Conservation (phyloP, 2,797 vertebrate genomes). For the Crossoptilon crossoptilon region DNA sequence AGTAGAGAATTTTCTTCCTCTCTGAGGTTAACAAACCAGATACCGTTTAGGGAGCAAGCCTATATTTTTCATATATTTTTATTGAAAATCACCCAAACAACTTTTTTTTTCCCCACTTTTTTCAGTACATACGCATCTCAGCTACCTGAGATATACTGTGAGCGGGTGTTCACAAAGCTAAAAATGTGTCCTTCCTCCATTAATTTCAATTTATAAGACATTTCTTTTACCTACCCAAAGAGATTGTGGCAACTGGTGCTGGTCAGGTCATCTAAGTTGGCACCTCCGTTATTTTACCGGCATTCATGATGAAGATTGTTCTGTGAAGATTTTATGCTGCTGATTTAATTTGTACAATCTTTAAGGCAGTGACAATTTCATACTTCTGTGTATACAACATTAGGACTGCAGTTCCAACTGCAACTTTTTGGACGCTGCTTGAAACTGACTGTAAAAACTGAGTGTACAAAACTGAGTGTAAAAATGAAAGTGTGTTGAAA, state of each 20-base stretch:
- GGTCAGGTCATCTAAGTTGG: not conserved
- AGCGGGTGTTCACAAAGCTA: accelerated
- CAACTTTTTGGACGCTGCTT: not conserved
- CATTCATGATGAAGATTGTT: not conserved
- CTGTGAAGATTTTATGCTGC: not conserved
- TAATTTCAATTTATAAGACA: not conserved
- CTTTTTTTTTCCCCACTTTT: not conserved
- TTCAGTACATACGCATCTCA: not conserved
- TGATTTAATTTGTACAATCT: not conserved
- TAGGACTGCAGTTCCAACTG: not conserved
- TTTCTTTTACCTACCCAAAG: not conserved
- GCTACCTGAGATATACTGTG: accelerated
- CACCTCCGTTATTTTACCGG: not conserved
- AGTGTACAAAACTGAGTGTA: not conserved
- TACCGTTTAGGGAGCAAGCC: not conserved
- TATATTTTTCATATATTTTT: not conserved
- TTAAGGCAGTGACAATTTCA: not conserved
- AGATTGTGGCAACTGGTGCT: not conserved
- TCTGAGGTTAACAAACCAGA: not conserved
- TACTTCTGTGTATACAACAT: not conserved
- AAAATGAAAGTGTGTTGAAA: not conserved
- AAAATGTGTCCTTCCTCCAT: not conserved
- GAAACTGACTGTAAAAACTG: not conserved
- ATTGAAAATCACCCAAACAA: not conserved
- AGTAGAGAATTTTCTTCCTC: not conserved